Evolutionary conservation across 2,797 vertebrate species (phyloP).

Genomic region (Pseudocheirus occidentalis): DNA sequence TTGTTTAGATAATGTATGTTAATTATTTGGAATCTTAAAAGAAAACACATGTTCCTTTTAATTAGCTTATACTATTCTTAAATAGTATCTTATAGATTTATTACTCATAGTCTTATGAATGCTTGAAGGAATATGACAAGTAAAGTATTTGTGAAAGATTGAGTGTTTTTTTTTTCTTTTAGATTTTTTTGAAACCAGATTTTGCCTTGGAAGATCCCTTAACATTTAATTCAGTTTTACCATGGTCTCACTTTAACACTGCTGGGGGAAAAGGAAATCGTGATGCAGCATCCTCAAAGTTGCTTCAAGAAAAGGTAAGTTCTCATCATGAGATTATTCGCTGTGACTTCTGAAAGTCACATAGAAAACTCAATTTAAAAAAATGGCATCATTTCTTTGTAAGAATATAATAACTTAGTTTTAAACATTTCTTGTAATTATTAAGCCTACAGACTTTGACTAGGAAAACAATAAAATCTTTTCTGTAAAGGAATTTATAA

Average conservation of each 20-base stretch:
- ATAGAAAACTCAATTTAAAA: constrained; percentile 40
- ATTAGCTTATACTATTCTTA: constrained; percentile 55
- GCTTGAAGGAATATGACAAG: constrained; percentile 46
- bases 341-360: constrained; percentile 35
- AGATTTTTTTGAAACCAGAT: constrained; percentile 99
- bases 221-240: constrained; percentile 96
- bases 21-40: constrained; percentile 21
- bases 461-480: constrained; percentile 52
- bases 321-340: neutral
- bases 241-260: constrained; percentile 97
- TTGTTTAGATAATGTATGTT: neutral
- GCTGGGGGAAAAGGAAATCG: constrained; percentile 92
- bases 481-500: constrained; percentile 1
- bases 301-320: constrained; percentile 97
- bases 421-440: constrained; percentile 16
- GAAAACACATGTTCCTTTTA: neutral
- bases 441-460: constrained; percentile 30
- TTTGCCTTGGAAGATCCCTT: constrained; percentile 96
- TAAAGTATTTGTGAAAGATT: constrained; percentile 72
- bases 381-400: constrained; percentile 30
- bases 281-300: constrained; percentile 94
- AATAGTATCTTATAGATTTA: constrained; percentile 56
- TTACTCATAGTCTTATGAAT: constrained; percentile 47
- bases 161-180: constrained; percentile 78
- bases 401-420: constrained; percentile 61